Base-by-base conservation (phyloP, 2,797 vertebrate species). In the Mus caroli region DNA sequence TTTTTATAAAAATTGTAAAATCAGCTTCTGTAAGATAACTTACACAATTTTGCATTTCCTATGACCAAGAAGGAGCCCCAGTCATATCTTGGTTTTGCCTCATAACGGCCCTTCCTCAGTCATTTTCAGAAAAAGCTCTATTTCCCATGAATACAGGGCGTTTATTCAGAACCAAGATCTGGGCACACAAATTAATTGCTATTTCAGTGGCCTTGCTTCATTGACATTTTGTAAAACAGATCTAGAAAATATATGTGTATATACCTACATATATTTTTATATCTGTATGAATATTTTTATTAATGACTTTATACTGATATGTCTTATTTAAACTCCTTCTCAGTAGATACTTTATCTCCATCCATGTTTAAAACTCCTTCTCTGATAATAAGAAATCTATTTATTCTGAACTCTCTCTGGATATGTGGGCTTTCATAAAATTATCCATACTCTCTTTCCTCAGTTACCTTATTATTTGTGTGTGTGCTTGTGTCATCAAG, bases 91-190 rank as follows among this genome's bases (percentile, higher is more conserved):
- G 22, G 28, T 60, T 94, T 79, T 80, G 13, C 52, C 13, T 79
- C 31, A 87, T 2, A 10, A 58, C 10, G 75, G 28, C 4, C 0
- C 3, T 62, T 50, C 91, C 82, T 83, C 46, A 90, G 12, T 31
- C n/a, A 88, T 79, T 83, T 92, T 28, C 34, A 43, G 43, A 92
- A 64, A 40, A 84, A 64, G 11, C 15, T 60, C 43, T 91, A 6
- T 50, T 92, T 94, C 37, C 8, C 67, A 17, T 73, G 56, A 84
- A 79, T 52, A 54, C 31, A 85, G 15, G 31, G 52, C 54, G 2
- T 28, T 85, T 92, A 75, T 83, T 75, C n/a, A 88, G 80, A 87
- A 71, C 64, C 40, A 88, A 80, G 31, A 76, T 56, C 24, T 78
- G 37, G 31, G 31, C 62, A 34, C 17, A 80, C 13, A 4, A 34